Conservation (phyloP, 2,888 invertebrate genomes). For the Ormyrus labotus region DNA sequence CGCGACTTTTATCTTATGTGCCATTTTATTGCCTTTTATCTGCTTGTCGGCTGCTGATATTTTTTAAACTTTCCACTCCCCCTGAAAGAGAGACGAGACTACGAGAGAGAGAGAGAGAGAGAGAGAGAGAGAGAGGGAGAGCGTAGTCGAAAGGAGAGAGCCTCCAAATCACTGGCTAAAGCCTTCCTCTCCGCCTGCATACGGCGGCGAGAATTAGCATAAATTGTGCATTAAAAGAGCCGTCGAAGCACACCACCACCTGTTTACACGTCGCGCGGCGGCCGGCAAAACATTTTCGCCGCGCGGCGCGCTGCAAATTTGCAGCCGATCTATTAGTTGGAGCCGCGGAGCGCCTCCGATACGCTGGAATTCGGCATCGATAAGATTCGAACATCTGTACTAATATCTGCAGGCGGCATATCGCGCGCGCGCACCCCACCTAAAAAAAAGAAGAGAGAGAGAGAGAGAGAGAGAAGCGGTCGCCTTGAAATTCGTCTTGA, state of each 20-base stretch:
- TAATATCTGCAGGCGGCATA: constrained; percentile 30
- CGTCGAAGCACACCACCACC: constrained; percentile 19
- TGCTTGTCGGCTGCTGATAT: constrained; percentile 39
- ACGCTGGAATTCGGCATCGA: constrained; percentile 34
- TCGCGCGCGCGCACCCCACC: no score
- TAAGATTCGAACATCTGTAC: constrained; percentile 48
- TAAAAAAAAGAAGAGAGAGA: no score
- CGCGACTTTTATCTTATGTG: constrained; percentile 43
- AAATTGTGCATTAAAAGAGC: constrained; percentile 26
- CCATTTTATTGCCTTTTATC: constrained; percentile 54
- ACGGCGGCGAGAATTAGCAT: constrained; percentile 17
- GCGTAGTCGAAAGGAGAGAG: background rate
- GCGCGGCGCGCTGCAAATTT: background rate
- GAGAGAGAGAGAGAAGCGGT: background rate
- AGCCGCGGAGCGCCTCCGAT: no score
- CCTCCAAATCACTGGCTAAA: constrained; percentile 8
- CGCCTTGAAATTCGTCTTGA: constrained; percentile 41
- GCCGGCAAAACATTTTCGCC: background rate
- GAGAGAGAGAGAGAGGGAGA: background rate
- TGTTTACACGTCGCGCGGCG: constrained; percentile 28
- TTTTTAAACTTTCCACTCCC: constrained; percentile 53
- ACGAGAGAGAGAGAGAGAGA: constrained; percentile 3
- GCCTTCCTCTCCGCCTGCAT: no score
- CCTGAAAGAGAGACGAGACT: background rate
- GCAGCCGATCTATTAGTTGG: constrained; percentile 34